Evolutionary conservation across 2,888 invertebrate genomes (phyloP).

Genomic region (Sinelater perroti): DNA sequence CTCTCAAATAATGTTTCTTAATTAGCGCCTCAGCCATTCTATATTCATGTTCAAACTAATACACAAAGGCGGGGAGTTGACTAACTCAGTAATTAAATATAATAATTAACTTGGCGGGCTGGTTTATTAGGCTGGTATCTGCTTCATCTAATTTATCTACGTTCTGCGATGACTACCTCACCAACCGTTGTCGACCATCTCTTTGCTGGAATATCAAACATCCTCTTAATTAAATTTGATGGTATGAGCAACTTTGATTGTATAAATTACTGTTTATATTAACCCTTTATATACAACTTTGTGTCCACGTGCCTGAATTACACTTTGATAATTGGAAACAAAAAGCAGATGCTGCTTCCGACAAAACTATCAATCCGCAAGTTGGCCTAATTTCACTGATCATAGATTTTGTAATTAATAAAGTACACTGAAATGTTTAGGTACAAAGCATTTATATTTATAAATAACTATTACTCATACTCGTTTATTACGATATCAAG

Average conservation of each 20-base stretch:
- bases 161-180: not conserved
- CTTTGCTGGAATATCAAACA: constrained; percentile 9
- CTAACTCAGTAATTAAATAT: constrained; percentile 7
- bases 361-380: no score
- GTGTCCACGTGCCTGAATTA: not conserved
- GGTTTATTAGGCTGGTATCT: constrained; percentile 7
- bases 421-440: no score
- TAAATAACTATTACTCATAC: no score
- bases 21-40: no score
- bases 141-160: constrained; percentile 20
- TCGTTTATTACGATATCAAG: no score
- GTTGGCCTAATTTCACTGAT: no score
- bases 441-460: no score
- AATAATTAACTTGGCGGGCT: not conserved
- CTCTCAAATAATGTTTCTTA: no score
- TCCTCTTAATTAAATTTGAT: constrained; percentile 19
- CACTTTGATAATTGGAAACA: not conserved
- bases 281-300: not conserved
- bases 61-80: no score
- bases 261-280: not conserved
- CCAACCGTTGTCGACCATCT: constrained; percentile 11
- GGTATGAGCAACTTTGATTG: constrained; percentile 3
- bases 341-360: not conserved
- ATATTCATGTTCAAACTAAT: no score
- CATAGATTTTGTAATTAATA: no score